A percentile compares a stretch with the other conserved stretches of the same genome.
Conservation (phyloP, 2,888 invertebrate species). For the Drosophila mimica region DNA sequence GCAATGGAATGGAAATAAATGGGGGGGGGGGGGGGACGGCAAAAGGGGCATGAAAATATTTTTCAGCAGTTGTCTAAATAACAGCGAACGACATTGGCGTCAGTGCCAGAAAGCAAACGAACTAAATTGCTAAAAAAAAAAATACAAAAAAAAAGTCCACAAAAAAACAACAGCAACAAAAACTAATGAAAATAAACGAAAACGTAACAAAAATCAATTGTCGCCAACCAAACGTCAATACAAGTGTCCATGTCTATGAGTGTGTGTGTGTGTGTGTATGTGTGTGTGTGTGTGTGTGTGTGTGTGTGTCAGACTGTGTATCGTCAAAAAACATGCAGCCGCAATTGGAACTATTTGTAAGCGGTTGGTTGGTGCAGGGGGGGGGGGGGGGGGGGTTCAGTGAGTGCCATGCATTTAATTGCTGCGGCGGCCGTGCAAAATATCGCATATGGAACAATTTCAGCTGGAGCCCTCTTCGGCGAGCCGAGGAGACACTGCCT, state of each 20-base stretch:
- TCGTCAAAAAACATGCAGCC: constrained; percentile 75
- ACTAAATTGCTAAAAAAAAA: constrained; percentile 78
- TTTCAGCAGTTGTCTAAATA: constrained; percentile 81
- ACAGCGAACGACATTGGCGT: constrained; percentile 56
- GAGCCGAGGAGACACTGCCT: background rate
- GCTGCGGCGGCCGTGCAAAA: constrained; percentile 53
- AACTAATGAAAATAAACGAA: constrained; percentile 78
- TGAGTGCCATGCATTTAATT: constrained; percentile 71
- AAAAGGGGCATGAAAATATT: constrained; percentile 59
- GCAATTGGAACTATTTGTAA: constrained; percentile 75
- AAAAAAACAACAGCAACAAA: constrained; percentile 49
- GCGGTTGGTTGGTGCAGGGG: constrained; percentile 13
- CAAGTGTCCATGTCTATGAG: constrained; percentile 58
- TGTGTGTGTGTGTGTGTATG: constrained; percentile 9
- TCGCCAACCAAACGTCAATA: constrained; percentile 81
- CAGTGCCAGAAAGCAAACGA: constrained; percentile 77
- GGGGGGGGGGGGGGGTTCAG: constrained; percentile 4
- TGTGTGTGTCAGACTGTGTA: constrained; percentile 44
- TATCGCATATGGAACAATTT: constrained; percentile 45
- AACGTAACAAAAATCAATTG: constrained; percentile 81
- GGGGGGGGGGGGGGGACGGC: background rate
- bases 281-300: constrained; percentile 8
- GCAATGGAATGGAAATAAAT: constrained; percentile 26
- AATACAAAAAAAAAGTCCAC: constrained; percentile 48
- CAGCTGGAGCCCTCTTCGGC: constrained; percentile 19